Base-by-base conservation (phyloP, 2,113 vertebrate species). In the Tachuris rubrigastra region DNA sequence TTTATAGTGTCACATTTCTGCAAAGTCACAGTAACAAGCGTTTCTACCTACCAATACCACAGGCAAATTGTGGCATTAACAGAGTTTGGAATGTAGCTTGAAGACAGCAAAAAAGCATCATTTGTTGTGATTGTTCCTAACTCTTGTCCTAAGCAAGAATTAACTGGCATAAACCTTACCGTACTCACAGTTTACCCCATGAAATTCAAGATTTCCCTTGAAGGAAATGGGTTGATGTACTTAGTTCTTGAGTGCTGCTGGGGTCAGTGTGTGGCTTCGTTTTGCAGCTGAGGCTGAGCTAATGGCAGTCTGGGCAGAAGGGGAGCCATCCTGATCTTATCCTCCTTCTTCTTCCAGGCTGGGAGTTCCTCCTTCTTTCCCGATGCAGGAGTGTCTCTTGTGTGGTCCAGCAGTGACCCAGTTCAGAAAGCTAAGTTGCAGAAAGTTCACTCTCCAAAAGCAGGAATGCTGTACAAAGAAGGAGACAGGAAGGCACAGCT, bases 261-360 rank as follows among this genome's bases (percentile, higher is more conserved):
- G 59, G 46, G 50, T 84, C 73, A 75, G 72, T 73, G 52, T 2
- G 19, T 69, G 58, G 74, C 87, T 95, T 95, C 22, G 6, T 73
- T 85, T 79, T 63, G 74, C 71, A 83, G 58, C 71, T 76, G 10
- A 85, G 41, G 62, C 90, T 95, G 90, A 96, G 58, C 71, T 94
- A 69, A 49, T 66, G 53, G 58, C 67, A 79, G 44, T 60, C 37
- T 55, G 82, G 44, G 52, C 49, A 65, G 75, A 85, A 87, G 50
- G 53, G 59, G 58, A 91, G 90, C 62, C 46, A 17, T 95, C 76
- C 94, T 97, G 93, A 96, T 52, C 65, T 87, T 96, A 39, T 95
- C 95, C 93, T 96, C 95, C 95, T 97, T 90, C 96, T 97, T 96
- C 90, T 96, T 97, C 91, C 80, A 97, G 96, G 95, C 93, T 89